These are phyloP conservation scores for Alloplasta piceator DNA, from an alignment of 2,888 invertebrate genomes.

Conservation along the genomic window DNA sequence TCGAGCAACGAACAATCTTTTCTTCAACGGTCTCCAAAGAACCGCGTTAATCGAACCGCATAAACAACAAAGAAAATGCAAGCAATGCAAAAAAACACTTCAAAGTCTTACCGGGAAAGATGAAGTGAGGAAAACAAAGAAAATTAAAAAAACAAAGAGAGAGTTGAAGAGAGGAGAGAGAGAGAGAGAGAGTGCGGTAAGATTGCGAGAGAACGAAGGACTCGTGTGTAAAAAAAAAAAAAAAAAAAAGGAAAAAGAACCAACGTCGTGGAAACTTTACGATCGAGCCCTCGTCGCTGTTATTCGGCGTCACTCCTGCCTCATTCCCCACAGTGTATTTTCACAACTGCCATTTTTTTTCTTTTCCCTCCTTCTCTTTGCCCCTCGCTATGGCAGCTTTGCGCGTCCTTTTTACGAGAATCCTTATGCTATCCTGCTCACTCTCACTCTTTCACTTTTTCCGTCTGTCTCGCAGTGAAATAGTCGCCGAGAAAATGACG, in stretches of 20 bases:
- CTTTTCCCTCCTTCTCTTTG: conserved; percentile 18
- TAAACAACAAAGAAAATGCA: conserved; percentile 37
- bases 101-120: conserved; percentile 19
- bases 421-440: background rate
- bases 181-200: conserved; percentile 17
- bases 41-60: conserved; percentile 44
- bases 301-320: conserved; percentile 37
- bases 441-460: background rate
- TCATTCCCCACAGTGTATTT: conserved; percentile 35
- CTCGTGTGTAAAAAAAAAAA: conserved; percentile 3
- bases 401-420: conserved; percentile 35
- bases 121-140: conserved; percentile 1
- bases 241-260: conserved; percentile 27
- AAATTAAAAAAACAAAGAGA: conserved; percentile 32
- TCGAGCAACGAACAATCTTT: conserved; percentile 11
- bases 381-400: conserved; percentile 15
- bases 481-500: conserved; percentile 11
- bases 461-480: background rate
- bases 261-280: conserved; percentile 51
- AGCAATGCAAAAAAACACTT: conserved; percentile 13
- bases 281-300: conserved; percentile 40
- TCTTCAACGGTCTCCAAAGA: conserved; percentile 3
- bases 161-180: conserved; percentile 16
- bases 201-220: conserved; percentile 21
- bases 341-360: conserved; percentile 42